phyloP scores from a whole-genome alignment of 2,797 vertebrate species.

The Danio kyathit region DNA sequence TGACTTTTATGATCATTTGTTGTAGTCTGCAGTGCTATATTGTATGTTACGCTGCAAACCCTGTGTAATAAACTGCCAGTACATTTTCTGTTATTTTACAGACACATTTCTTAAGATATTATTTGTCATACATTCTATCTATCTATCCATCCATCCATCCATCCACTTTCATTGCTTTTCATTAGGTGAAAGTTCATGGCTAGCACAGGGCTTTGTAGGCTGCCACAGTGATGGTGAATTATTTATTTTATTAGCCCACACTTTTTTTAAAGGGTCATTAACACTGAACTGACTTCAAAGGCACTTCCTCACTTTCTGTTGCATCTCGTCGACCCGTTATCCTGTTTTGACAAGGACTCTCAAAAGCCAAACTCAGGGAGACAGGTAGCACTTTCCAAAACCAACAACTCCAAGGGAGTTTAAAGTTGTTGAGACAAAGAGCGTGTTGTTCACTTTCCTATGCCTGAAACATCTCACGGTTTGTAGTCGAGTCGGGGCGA shows the following conservation, averaged over 20 bases:
- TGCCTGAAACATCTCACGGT: conserved; percentile 8
- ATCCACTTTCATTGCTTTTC: not conserved
- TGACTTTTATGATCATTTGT: too few relatives aligned
- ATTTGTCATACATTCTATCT: too few relatives aligned
- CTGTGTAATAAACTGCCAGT: too few relatives aligned
- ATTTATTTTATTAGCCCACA: not conserved
- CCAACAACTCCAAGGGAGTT: conserved; percentile 47
- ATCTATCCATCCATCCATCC: too few relatives aligned
- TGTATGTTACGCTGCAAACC: too few relatives aligned
- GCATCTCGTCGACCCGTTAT: conserved; percentile 13
- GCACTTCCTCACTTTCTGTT: conserved; percentile 50
- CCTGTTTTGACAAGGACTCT: conserved; percentile 51
- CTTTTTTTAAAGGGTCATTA: not conserved
- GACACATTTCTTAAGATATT: too few relatives aligned
- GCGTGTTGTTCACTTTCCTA: conserved; percentile 36
- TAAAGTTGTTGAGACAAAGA: conserved; percentile 49
- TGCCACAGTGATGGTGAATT: not conserved
- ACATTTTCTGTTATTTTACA: too few relatives aligned
- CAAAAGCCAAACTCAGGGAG: conserved; percentile 35
- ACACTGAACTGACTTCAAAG: conserved; percentile 24
- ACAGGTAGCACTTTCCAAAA: conserved; percentile 54
- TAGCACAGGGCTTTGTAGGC: not conserved
- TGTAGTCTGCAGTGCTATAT: too few relatives aligned
- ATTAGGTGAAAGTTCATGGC: not conserved
- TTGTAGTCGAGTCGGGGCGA: conserved; percentile 18